These are phyloP conservation scores for Sialis fuliginosa DNA, from an alignment of 2,888 invertebrate species.

Conservation along the genomic window DNA sequence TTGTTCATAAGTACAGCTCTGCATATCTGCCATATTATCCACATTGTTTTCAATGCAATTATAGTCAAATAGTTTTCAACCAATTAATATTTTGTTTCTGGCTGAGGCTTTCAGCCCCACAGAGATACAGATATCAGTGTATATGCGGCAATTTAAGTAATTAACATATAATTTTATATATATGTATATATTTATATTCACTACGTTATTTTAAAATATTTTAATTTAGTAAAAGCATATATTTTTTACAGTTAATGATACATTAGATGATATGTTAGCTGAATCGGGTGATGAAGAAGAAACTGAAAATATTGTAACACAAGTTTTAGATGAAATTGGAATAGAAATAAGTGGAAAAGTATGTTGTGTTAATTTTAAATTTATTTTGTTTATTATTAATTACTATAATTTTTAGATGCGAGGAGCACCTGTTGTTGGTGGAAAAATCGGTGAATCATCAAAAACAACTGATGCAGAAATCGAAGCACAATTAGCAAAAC, in stretches of 20 bases:
- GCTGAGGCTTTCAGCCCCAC: no score
- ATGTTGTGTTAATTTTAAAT: background rate
- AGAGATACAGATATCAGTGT: no score
- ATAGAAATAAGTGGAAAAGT: constrained; percentile 86
- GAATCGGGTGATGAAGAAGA: constrained; percentile 87
- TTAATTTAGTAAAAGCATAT: background rate
- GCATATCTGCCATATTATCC: no score
- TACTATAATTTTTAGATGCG: background rate
- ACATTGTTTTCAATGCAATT: no score
- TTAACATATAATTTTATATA: no score
- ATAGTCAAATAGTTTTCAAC: no score
- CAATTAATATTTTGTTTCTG: no score
- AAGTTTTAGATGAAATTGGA: constrained; percentile 91
- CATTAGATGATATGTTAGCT: constrained; percentile 72
- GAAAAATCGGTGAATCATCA: background rate
- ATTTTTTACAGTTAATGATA: constrained; percentile 58
- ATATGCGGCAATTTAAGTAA: no score
- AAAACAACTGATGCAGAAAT: background rate
- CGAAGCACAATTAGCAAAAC: background rate
- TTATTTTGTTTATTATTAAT: background rate
- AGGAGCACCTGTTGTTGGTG: background rate
- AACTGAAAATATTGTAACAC: constrained; percentile 68
- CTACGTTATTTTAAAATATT: no score
- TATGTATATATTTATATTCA: no score
- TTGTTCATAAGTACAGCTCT: no score